These are phyloP conservation scores for Mastomys coucha DNA, from an alignment of 2,113 vertebrate species.

Conservation along the genomic window DNA sequence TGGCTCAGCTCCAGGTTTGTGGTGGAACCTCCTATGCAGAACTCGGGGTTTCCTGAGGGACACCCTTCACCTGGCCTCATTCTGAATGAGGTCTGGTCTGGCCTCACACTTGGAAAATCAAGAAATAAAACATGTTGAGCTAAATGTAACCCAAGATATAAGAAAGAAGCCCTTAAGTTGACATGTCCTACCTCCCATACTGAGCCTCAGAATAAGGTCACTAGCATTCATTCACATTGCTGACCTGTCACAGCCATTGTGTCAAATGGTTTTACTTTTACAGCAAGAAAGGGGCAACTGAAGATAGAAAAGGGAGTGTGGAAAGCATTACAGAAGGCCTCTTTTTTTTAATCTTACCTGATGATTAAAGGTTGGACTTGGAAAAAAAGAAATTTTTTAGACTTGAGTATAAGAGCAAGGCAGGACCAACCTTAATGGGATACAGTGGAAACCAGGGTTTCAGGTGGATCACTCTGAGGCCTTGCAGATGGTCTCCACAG, in stretches of 20 bases:
- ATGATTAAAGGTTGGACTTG: not conserved
- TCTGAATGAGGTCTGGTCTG: not conserved
- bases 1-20: not conserved
- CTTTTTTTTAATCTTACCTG: not conserved
- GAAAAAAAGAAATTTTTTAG: not conserved
- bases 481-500: not conserved
- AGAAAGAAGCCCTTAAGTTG: not conserved
- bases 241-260: not conserved
- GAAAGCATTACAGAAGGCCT: not conserved
- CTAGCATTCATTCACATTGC: not conserved
- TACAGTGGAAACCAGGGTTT: not conserved
- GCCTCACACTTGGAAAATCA: not conserved
- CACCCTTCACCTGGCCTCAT: not conserved
- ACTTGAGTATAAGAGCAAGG: not conserved
- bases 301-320: not conserved
- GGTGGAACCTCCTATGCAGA: not conserved
- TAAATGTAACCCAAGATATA: no score
- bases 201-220: not conserved
- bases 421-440: not conserved
- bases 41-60: not conserved
- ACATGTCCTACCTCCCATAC: not conserved
- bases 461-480: not conserved
- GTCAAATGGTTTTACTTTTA: no score
- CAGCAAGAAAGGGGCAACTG: not conserved
- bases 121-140: not conserved